phyloP scores from a whole-genome alignment of 23 tunicate genomes.

The Phallusia fumigata region DNA sequence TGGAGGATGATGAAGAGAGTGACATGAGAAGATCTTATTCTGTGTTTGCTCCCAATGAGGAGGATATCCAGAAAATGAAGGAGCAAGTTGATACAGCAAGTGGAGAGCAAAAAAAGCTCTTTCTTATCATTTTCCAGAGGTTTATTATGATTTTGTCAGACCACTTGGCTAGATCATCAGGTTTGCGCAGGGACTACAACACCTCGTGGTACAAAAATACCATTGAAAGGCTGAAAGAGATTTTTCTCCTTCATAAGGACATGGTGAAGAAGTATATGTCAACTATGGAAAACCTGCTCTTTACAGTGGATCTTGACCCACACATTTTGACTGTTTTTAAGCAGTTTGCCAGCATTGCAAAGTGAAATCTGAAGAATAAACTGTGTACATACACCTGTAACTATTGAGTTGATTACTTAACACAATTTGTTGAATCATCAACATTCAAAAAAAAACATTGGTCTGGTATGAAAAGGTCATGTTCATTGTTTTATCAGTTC shows the following conservation, averaged over 20 bases:
- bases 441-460: too few relatives aligned
- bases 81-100: constrained; percentile 82
- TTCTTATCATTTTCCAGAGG: constrained; percentile 92
- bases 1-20: constrained; percentile 52
- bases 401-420: too few relatives aligned
- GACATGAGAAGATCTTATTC: constrained; percentile 47
- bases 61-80: constrained; percentile 61
- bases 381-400: too few relatives aligned
- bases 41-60: constrained; percentile 79
- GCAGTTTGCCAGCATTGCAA: constrained; percentile 48
- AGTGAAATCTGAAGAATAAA: constrained; percentile 2
- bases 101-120: constrained; percentile 93
- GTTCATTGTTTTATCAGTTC: too few relatives aligned
- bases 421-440: too few relatives aligned
- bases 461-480: too few relatives aligned
- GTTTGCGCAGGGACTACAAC: constrained; percentile 31
- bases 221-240: constrained; percentile 79
- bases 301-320: constrained; percentile 72
- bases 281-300: constrained; percentile 77
- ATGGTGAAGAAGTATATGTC: constrained; percentile 69
- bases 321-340: constrained; percentile 57
- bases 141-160: constrained; percentile 84
- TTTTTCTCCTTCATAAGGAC: constrained; percentile 74
- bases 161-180: constrained; percentile 67
- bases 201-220: constrained; percentile 85